Conservation (phyloP, 2,113 vertebrate species). For the Toxostoma redivivum region DNA sequence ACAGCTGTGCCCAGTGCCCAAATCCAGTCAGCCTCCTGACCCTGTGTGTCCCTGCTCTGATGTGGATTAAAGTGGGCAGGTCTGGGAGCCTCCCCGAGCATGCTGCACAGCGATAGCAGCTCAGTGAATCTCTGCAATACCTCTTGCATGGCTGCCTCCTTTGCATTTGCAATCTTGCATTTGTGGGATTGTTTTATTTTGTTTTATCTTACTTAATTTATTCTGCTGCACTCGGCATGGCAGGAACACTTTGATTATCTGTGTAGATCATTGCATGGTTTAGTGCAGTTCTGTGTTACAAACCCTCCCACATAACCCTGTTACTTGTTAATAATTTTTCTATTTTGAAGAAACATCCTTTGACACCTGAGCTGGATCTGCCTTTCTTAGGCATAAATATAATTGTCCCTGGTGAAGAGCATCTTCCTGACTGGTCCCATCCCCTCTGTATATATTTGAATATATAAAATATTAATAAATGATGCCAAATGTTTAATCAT, state of each 20-base stretch:
- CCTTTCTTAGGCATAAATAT: slow-evolving; percentile 2
- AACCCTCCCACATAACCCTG: not conserved
- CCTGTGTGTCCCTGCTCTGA: not conserved
- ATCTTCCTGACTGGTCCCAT: not conserved
- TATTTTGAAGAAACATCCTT: slow-evolving; percentile 20
- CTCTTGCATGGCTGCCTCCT: not conserved
- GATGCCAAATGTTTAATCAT: slow-evolving; percentile 44
- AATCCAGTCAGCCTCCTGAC: slow-evolving; percentile 4
- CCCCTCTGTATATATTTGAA: slow-evolving; percentile 45
- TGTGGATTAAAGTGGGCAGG: slow-evolving; percentile 30
- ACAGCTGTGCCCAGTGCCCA: slow-evolving; percentile 52
- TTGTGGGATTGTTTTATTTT: not conserved
- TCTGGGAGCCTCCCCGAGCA: not conserved
- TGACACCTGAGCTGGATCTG: slow-evolving; percentile 10
- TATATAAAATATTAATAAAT: slow-evolving; percentile 56
- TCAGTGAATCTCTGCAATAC: not conserved
- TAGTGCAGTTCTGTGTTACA: not conserved
- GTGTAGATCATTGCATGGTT: not conserved
- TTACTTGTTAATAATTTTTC: slow-evolving; percentile 28
- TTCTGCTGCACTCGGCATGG: not conserved
- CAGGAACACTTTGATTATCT: not conserved
- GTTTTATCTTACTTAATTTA: not conserved
- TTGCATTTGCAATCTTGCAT: not conserved
- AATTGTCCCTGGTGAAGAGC: slow-evolving; percentile 15
- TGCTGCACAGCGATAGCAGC: not conserved